phyloP scores from a whole-genome alignment of 2,888 invertebrate genomes.

The Hydrotaea diabolus region DNA sequence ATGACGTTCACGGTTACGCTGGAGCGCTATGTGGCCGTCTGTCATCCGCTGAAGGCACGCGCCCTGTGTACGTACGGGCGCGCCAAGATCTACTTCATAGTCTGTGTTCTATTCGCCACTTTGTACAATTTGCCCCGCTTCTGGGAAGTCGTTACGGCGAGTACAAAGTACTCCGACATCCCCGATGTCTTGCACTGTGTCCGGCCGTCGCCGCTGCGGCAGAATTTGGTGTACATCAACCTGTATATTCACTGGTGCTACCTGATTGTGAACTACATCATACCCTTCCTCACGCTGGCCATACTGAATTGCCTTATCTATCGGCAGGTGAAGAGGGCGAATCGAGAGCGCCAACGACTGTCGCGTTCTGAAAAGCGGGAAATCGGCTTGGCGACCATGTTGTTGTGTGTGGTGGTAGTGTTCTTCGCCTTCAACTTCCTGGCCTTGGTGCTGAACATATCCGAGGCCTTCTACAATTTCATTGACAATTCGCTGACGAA shows the following conservation, averaged over 20 bases:
- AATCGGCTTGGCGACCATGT: constrained; percentile 96
- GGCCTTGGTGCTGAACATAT: constrained; percentile 91
- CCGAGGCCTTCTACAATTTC: constrained; percentile 88
- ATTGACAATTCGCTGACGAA: constrained; percentile 88
- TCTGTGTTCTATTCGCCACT: constrained; percentile 89
- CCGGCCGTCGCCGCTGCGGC: constrained; percentile 85
- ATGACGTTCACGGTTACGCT: constrained; percentile 93
- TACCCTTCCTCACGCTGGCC: constrained; percentile 94
- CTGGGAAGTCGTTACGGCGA: constrained; percentile 85
- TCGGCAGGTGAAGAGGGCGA: constrained; percentile 93
- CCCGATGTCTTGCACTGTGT: constrained; percentile 87
- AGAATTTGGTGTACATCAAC: constrained; percentile 88
- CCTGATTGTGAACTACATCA: constrained; percentile 94
- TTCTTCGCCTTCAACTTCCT: constrained; percentile 96
- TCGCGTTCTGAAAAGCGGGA: constrained; percentile 95
- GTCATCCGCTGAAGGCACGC: constrained; percentile 93
- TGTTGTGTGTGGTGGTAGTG: constrained; percentile 95
- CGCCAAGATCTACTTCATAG: constrained; percentile 91
- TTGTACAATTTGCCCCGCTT: constrained; percentile 93
- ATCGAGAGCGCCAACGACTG: constrained; percentile 92
- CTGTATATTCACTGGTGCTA: constrained; percentile 97
- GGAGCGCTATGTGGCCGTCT: constrained; percentile 96
- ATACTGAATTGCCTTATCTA: constrained; percentile 95
- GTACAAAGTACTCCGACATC: constrained; percentile 75
- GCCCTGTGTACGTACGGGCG: constrained; percentile 94